These are phyloP conservation scores for Notothenia coriiceps DNA, from an alignment of 2,113 vertebrate species.

Conservation along the genomic window DNA sequence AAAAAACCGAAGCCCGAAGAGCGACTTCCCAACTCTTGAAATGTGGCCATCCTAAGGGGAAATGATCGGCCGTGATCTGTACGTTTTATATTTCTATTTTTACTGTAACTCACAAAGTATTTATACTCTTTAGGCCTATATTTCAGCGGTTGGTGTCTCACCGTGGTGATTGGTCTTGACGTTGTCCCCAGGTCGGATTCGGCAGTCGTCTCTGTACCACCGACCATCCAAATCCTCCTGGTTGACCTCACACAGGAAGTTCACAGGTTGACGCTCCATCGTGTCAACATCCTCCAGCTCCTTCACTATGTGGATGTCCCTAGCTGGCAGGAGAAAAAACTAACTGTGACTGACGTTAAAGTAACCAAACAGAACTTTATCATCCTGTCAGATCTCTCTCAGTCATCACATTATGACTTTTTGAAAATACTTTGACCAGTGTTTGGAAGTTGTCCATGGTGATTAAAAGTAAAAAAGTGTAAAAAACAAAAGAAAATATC, in stretches of 20 bases:
- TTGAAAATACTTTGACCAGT: neutral
- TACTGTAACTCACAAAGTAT: neutral
- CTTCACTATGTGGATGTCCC: constrained; percentile 88
- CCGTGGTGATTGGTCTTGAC: constrained; percentile 91
- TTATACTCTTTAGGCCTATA: no score
- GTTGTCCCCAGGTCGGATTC: constrained; percentile 87
- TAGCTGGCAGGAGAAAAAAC: constrained; percentile 80
- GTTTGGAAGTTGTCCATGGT: no score
- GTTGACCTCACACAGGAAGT: constrained; percentile 91
- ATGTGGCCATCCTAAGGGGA: no score
- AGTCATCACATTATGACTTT: no score
- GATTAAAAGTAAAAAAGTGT: no score
- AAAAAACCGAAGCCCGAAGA: no score
- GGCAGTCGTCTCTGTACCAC: constrained; percentile 90
- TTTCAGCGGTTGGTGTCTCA: constrained; percentile 57
- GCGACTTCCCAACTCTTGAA: no score
- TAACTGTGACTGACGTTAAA: constrained; percentile 17
- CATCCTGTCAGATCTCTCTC: neutral
- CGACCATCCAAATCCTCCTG: constrained; percentile 90
- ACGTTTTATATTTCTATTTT: no score
- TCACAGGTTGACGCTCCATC: constrained; percentile 87
- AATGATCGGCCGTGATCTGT: no score
- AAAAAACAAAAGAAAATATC: no score
- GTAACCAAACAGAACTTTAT: neutral
- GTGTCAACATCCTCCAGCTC: constrained; percentile 90